These are phyloP conservation scores for Neoarius graeffei DNA, from an alignment of 2,113 vertebrate genomes.

Conservation along the genomic window DNA sequence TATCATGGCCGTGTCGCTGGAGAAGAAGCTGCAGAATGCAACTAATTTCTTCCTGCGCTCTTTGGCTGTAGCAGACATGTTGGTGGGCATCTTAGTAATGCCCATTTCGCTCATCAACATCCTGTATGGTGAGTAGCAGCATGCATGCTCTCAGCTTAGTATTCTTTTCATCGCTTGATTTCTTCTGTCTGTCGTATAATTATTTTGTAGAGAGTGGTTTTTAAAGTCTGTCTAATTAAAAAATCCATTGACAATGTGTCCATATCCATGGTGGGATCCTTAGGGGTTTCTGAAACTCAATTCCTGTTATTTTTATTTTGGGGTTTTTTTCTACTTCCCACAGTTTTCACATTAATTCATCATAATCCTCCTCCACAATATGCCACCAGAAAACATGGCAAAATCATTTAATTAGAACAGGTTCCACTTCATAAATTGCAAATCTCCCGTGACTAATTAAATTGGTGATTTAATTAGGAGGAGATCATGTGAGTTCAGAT, in stretches of 20 bases:
- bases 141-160: background rate
- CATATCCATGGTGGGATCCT: background rate
- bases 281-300: background rate
- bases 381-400: background rate
- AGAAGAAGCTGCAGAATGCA: constrained; percentile 97
- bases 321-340: background rate
- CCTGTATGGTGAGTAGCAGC: constrained; percentile 87
- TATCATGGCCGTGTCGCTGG: constrained; percentile 94
- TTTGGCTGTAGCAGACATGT: constrained; percentile 94
- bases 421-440: constrained; percentile 24
- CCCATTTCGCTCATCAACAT: constrained; percentile 93
- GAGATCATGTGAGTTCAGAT: constrained; percentile 2
- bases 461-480: constrained; percentile 16
- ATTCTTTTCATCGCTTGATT: background rate
- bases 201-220: background rate
- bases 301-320: background rate
- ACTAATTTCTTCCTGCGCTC: constrained; percentile 99
- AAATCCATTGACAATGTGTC: background rate
- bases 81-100: constrained; percentile 98
- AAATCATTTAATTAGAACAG: constrained; percentile 33
- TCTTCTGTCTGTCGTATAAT: background rate
- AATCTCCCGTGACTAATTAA: constrained; percentile 40
- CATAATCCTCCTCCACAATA: constrained; percentile 19
- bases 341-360: constrained; percentile 12
- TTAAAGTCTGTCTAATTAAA: background rate